Evolutionary conservation across 2,888 invertebrate genomes (phyloP), one percentile per base, ranked within the genome.

Genomic region (Drosophila villosipedis): DNA sequence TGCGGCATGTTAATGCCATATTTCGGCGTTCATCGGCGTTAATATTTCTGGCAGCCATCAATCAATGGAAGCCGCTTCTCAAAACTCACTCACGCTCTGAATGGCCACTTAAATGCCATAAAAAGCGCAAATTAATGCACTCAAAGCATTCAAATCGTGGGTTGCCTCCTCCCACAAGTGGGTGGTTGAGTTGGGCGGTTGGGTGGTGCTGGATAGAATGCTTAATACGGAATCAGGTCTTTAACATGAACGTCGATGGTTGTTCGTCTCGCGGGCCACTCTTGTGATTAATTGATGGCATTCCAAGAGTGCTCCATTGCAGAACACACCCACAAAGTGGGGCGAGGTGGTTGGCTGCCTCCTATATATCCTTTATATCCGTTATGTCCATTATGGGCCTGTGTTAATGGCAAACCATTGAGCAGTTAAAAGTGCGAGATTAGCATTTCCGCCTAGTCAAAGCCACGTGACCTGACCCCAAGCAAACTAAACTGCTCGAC

Each of bases 241-340:
- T 78, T 67, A 80, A 64, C 16, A 16, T 47, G 25, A 16, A 25
- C 68, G 67, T 60, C 49, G 71, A 65, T 71, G 66, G 59, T 43
- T 57, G 14, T 57, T 31, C 62, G 80, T 76, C 78, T 80, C 72
- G 76, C 78, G 78, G 83, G 80, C 82, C 89, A 89, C 85, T 90
- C 79, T 63, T 65, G 81, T 91, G 91, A 91, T 91, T 91, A 91
- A 91, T 91, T 91, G 87, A 79, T 72, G 77, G 79, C 81, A 88
- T 83, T 84, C 78, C 84, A 70, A 69, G 69, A 68, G 73, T 52
- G 66, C 72, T 62, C 52, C 47, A 60, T 30, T 63, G n/a, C 47
- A 61, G 35, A 77, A 54, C 75, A 80, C 75, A 72, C 78, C 58
- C 71, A 71, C 35, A 22, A 35, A 47, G 14, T 19, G 37, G 16